Base-by-base conservation (phyloP, 2,797 vertebrate species). In the Parauchenoglanis ngamensis region DNA sequence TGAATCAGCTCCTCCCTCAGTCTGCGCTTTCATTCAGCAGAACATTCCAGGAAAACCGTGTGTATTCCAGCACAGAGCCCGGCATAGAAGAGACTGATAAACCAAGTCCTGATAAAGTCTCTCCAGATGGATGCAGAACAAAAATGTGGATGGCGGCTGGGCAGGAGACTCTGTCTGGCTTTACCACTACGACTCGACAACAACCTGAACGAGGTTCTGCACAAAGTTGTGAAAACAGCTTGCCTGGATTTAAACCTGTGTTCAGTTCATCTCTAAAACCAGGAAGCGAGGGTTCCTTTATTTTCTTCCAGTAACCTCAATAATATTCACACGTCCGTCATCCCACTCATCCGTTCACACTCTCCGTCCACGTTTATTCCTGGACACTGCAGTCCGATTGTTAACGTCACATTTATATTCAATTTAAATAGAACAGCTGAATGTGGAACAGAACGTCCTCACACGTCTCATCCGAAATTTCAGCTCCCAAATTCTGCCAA, bases 321-420 rank as follows among this genome's bases (percentile, higher is more conserved):
- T 15, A 10, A 46, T 28, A 7, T 46, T 65, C 59, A 17, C 80
- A 82, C 25, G 46, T 83, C 44, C 6, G 3, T 83, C 15, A 2
- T 67, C 61, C 10, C n/a, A 52, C 80, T 52, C 80, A 1, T 61
- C 23, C 21, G 1, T 25, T n/a, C 78, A 15, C 78, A 44, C 56
- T 54, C 19, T 25, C 77, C 40, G 40, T 40, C 40, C 21, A 7
- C 10, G 11, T 59, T 59, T 23, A 59, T 79, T 61, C 31, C 35
- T n/a, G 57, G 57, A 81, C 7, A 4, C 76, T 7, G 17, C 28
- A 4, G 28, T 11, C 52, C 19, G 78, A 63, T 63, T 46, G 35
- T 15, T 61, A 63, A 17, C 17, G 57, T 44, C 57, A 61, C 57
- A 61, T 80, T 80, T 80, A 61, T 57, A 44, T 80, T 80, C 31